Base-by-base conservation (phyloP, 2,797 vertebrate species). In the Pachyuromys duprasi region DNA sequence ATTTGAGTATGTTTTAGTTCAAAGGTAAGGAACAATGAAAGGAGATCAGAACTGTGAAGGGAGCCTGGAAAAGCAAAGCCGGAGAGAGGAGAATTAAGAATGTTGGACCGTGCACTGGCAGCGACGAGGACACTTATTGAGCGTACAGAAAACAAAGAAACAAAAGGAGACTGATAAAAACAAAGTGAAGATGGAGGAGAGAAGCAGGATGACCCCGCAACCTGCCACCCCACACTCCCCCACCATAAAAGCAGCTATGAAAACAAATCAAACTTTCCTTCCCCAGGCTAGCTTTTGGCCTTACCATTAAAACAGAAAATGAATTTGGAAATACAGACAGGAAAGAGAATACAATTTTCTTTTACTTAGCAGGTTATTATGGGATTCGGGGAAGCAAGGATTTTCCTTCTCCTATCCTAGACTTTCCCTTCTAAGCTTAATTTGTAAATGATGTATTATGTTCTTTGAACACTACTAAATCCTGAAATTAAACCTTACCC, bases 291-390 rank as follows among this genome's bases (percentile, higher is more conserved):
- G 24, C 75, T 74, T 74, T 39, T 89, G n/a, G 45, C 39, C 17
- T 96, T 86, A 82, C 69, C 60, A 18, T 20, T 75, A 80, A 70
- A 92, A 60, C 78, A 94, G 60, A 93, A 95, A 86, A 22, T 93
- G 76, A 84, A 96, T 86, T 88, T 93, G 78, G 89, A 91, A 83
- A 94, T 15, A 26, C 2, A 92, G 62, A 33, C 45, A 84, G 79
- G 9, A 63, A 84, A 72, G 31, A 75, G 2, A 63, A 90, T 36
- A 90, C 45, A 90, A 65, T 8, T 88, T 80, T 53, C 90, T 63
- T 81, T 95, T 75, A 75, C 6, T 70, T 65, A 80, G 3, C 24
- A 42, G 69, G 72, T 81, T 79, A 87, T 12, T 78, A 24, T 1
- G 13, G 60, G 84, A 53, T 20, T 94, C 69, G 49, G n/a, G 42